Evolutionary conservation across 2,888 invertebrate genomes (phyloP).

Genomic region (Cephonodes hylas): DNA sequence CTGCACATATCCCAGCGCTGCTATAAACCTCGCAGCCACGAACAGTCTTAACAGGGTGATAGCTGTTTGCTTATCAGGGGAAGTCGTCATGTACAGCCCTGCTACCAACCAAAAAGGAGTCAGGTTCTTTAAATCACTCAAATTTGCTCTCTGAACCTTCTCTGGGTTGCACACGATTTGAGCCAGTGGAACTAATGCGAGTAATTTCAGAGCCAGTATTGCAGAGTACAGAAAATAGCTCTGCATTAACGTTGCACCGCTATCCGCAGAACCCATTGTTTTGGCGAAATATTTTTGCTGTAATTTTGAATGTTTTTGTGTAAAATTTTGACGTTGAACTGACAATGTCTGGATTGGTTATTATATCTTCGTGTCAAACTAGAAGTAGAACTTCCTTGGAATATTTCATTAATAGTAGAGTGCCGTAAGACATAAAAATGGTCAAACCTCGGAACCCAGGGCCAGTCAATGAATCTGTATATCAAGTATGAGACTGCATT

Average conservation of each 20-base stretch:
- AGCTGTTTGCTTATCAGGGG: conserved; percentile 36
- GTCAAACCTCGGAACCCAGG: no score
- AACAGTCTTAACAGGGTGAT: conserved; percentile 39
- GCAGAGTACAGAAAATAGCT: conserved; percentile 33
- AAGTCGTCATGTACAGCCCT: conserved; percentile 50
- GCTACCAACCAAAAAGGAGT: conserved; percentile 61
- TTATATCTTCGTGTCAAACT: not conserved
- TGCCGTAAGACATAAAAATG: no score
- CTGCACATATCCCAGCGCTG: conserved; percentile 39
- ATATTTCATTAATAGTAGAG: no score
- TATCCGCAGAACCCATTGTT: not conserved
- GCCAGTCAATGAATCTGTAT: no score
- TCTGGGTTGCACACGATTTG: conserved; percentile 37
- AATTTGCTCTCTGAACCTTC: conserved; percentile 44
- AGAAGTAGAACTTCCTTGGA: not conserved
- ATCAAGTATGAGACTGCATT: no score
- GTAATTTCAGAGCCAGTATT: conserved; percentile 32
- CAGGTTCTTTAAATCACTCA: conserved; percentile 53
- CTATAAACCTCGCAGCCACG: conserved; percentile 38
- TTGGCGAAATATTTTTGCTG: not conserved
- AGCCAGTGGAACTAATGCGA: conserved; percentile 41
- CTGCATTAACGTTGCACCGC: conserved; percentile 19
- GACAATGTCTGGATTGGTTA: not conserved
- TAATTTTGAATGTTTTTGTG: not conserved
- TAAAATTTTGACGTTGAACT: not conserved